A percentile compares a stretch with the other conserved stretches of the same genome.
These are phyloP conservation scores for Sciaenops ocellatus DNA, from an alignment of 2,797 vertebrate species.

Conservation along the genomic window DNA sequence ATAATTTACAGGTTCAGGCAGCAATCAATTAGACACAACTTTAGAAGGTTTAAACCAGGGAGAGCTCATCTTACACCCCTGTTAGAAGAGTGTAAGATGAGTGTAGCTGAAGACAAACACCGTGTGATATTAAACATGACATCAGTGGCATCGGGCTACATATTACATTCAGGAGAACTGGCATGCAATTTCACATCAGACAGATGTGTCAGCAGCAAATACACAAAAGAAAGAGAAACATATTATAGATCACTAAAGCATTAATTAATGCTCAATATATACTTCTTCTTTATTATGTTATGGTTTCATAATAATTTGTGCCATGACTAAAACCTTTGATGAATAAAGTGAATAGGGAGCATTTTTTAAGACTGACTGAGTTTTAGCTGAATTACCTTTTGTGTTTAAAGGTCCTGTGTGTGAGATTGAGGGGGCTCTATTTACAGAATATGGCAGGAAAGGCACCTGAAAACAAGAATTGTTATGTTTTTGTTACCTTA, in stretches of 20 bases:
- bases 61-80: constrained; percentile 14
- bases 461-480: too few species aligned
- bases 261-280: constrained; percentile 7
- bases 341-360: background rate
- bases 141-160: constrained; percentile 34
- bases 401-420: background rate
- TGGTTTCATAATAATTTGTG: background rate
- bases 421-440: too few species aligned
- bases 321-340: constrained; percentile 1
- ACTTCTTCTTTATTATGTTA: background rate
- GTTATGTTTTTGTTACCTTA: too few species aligned
- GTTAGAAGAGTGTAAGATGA: constrained; percentile 13
- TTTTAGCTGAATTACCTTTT: background rate
- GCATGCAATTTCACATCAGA: constrained; percentile 33
- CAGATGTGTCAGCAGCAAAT: background rate
- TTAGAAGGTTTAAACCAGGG: constrained; percentile 9
- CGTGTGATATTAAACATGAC: constrained; percentile 48
- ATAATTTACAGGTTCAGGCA: constrained; percentile 3
- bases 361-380: background rate
- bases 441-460: too few species aligned
- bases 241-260: constrained; percentile 4
- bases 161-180: constrained; percentile 30
- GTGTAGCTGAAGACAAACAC: constrained; percentile 38
- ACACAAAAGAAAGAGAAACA: constrained; percentile 7
- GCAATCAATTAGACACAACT: constrained; percentile 5